Evolutionary conservation across 2,113 vertebrate species (phyloP), one percentile per base, ranked within the genome.

Genomic region (Cryptoleucopteryx plumbea): DNA sequence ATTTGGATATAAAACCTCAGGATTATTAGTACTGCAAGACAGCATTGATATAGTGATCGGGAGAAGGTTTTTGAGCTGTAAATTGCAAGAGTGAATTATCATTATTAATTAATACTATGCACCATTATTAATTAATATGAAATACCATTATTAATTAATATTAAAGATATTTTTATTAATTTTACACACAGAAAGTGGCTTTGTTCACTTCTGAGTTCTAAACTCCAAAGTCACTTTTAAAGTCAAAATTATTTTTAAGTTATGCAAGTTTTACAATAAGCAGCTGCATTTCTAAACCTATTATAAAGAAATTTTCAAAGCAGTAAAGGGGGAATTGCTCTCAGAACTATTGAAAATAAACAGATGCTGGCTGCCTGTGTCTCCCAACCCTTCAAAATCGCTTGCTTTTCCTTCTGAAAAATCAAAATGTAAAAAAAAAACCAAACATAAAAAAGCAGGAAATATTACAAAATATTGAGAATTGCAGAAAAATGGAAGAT

Each of bases 31-130:
- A 47, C 16, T 7, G 29, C 40, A 47, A 16, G 70, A 16, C 58
- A 27, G 22, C 2, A 1, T 32, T 34, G 40, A 27, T 21, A 8
- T 0, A 16, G 20, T 1, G 7, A 36, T 10, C 1, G 1, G 38
- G 26, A 55, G 34, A 16, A 31, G 16, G 26, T 3, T 43, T 74
- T 38, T 22, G 50, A 45, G 48, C 11, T 34, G 25, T 14, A 34
- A 50, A 42, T 19, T 2, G 9, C 42, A 27, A 13, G 7, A 58
- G 29, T 29, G 13, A 62, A 36, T 34, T 3, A 19, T 32, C 32
- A 16, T 12, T 36, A 16, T 45, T 55, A 29, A 16, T 36, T 32
- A 29, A 50, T 19, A 50, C 10, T 9, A 27, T 27, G 40, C 22
- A 26, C 14, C 50, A 3, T 12, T 23, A 13, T 55, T 42, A 42